A percentile compares a stretch with the other conserved stretches of the same genome.
phyloP scores from a whole-genome alignment of 2,888 invertebrate species.

The Ctena decussata region DNA sequence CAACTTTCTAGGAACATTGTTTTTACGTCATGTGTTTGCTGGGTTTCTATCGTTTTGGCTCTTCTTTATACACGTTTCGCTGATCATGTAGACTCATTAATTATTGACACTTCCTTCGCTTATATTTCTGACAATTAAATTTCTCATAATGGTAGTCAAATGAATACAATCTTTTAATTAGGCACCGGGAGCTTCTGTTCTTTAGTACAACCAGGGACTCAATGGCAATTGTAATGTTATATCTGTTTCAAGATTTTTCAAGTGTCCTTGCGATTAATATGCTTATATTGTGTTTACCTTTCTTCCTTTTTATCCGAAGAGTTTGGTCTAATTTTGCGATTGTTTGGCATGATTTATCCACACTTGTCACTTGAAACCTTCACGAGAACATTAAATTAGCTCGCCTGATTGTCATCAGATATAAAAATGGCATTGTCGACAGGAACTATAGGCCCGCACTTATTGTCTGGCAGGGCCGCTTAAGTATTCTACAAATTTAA shows the following conservation, averaged over 20 bases:
- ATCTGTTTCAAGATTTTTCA: neutral
- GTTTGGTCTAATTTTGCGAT: constrained; percentile 11
- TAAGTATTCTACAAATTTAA: constrained; percentile 50
- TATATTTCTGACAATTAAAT: no score
- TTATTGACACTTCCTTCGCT: no score
- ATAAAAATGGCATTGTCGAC: constrained; percentile 39
- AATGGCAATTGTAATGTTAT: constrained; percentile 6
- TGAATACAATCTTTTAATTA: constrained; percentile 1
- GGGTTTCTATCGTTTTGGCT: no score
- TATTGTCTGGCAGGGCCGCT: constrained; percentile 53
- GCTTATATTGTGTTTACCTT: neutral
- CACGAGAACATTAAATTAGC: constrained; percentile 10
- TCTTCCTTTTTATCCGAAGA: neutral
- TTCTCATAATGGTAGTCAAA: no score
- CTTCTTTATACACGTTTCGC: no score
- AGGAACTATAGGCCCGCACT: constrained; percentile 39
- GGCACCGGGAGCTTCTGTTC: neutral
- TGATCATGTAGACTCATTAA: no score
- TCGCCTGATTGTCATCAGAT: constrained; percentile 4
- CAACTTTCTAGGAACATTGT: no score
- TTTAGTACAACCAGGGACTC: neutral
- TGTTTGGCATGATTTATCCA: constrained; percentile 11
- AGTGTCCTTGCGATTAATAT: neutral
- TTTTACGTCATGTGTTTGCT: no score
- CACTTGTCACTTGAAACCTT: constrained; percentile 8